Evolutionary conservation across 2,888 invertebrate species (phyloP).

Genomic region (Melipona beecheii): DNA sequence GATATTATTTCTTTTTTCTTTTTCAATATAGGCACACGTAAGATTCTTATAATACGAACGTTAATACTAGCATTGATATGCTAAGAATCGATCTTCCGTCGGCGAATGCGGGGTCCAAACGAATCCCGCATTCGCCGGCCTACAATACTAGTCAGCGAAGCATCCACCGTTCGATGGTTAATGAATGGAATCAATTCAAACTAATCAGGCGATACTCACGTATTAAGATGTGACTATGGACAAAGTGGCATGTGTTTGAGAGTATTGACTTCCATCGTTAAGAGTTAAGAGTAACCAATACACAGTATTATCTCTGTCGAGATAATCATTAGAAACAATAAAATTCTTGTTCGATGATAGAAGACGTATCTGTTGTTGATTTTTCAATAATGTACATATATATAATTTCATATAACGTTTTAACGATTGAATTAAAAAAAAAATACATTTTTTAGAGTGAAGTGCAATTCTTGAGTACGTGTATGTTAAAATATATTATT

Average conservation of each 20-base stretch:
- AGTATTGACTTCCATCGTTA: slow-evolving; percentile 38
- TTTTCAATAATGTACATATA: slow-evolving; percentile 44
- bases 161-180: too few species aligned
- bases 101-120: too few species aligned
- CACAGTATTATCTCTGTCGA: slow-evolving; percentile 59
- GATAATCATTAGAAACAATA: slow-evolving; percentile 29
- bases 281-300: slow-evolving; percentile 34
- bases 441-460: slow-evolving; percentile 23
- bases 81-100: slow-evolving; percentile 7
- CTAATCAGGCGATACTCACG: slow-evolving; percentile 61
- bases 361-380: slow-evolving; percentile 42
- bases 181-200: slow-evolving; percentile 45
- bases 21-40: slow-evolving; percentile 17
- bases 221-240: slow-evolving; percentile 54
- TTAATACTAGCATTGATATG: slow-evolving; percentile 32
- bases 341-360: slow-evolving; percentile 33
- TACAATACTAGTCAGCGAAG: too few species aligned
- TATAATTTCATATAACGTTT: slow-evolving; percentile 4
- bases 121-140: too few species aligned
- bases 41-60: neutral
- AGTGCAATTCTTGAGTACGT: slow-evolving; percentile 22
- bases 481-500: slow-evolving; percentile 23
- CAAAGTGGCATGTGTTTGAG: slow-evolving; percentile 49
- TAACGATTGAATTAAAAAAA: slow-evolving; percentile 5
- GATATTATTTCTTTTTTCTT: neutral